Base-by-base conservation (phyloP, 2,113 vertebrate species). In the Cyanoliseus patagonus region DNA sequence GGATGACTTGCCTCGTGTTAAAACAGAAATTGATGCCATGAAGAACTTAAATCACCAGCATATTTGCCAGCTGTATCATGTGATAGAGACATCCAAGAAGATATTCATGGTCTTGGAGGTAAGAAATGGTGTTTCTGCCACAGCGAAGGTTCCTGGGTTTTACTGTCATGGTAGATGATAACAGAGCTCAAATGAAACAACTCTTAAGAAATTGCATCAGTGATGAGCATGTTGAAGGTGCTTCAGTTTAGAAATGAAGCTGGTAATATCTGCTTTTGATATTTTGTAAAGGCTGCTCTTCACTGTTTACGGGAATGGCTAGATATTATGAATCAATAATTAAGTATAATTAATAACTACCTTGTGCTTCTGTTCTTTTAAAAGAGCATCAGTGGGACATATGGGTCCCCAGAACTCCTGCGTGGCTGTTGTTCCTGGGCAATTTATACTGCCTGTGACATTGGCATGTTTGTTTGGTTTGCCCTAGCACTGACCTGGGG, bases 51-150 rank as follows among this genome's bases (percentile, higher is more conserved):
- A 98, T 94, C 99, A 99, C 83, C 99, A 99, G 87, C 99, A 99
- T 41, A 96, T 99, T 83, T 99, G 99, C 93, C 98, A 87, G 49
- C 97, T 99, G 52, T 99, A 99, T 91, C 99, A 99, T 2, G 99
- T 99, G 80, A 98, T 99, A 74, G 99, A 99, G 95, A 99, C 99
- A 4, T 67, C 98, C 55, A 98, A 98, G 69, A 99, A 99, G 97
- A 99, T 99, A 94, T 99, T 99, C 94, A 98, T 99, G 98, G 98
- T 99, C 77, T 97, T 99, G 27, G 99, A 99, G 99, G 99, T 99
- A 95, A 96, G 94, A n/a, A 55, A 12, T 5, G 5, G 7, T 55
- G 13, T 53, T 93, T 72, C 13, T 72, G 23, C 17, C 19, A 3
- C 10, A 9, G 24, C 0, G 0, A 53, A 41, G 14, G 30, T 53